Evolutionary conservation across 1,140 invertebrate genomes (phyloP), one percentile per base, ranked within the genome.

Genomic region (Drosophila saltans): DNA sequence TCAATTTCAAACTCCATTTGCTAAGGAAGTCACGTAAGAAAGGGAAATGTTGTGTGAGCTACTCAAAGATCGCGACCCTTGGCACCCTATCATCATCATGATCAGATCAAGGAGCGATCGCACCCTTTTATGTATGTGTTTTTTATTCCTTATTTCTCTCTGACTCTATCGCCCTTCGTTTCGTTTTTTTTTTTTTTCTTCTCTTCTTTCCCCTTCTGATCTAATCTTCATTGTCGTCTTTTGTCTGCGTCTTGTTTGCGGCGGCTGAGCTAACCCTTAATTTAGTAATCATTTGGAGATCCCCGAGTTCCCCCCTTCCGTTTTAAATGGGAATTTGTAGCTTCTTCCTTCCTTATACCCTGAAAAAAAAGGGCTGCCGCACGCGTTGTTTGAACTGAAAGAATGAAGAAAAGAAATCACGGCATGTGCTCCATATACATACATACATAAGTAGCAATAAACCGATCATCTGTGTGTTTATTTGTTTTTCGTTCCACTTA

Each of bases 41-140:
- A 63, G 45, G 73, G 70, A 82, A 80, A 30, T 16, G 16, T 80
- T 80, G 76, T 88, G 80, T 71, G 74, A 76, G 76, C 80, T 82
- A 73, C 77, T 88, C 88, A 80, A 67, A 83, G 83, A 88, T 83
- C 83, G 84, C 76, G 76, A 88, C 83, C 83, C 79, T 11, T 76
- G 40, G 11, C 55, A 45, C 67, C 58, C 69, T 79, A 79, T 71
- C 66, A 33, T 71, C 66, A 33, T 7, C 43, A 82, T 66, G 76
- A 75, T 75, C 76, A 75, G 60, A 67, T 72, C 45, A 48, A 48
- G 59, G 41, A 48, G 26, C 60, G 26, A 41, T 65, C 48, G 80
- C 80, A 89, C 83, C 83, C 83, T 75, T 82, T 82, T 74, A 63
- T 79, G 45, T 30, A 30, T 4, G 28, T 16, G 16, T 16, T 16